Evolutionary conservation across 2,797 vertebrate genomes (phyloP).

Genomic region (Synanceia verrucosa): DNA sequence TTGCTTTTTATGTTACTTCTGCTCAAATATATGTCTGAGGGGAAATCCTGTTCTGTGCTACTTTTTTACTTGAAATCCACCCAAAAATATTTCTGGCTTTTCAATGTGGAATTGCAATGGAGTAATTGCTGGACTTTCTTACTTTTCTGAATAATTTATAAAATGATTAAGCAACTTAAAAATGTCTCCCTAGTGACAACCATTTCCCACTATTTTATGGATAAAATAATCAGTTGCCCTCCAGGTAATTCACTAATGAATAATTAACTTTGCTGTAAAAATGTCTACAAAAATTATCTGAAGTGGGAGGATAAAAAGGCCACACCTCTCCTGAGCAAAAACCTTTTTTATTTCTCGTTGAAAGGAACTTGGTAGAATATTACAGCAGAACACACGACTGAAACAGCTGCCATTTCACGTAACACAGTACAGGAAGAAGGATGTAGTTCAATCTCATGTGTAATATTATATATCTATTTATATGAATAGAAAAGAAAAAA

Average conservation of each 20-base stretch:
- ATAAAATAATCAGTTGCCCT: not conserved
- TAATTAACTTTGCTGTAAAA: not conserved
- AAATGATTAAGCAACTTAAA: not conserved
- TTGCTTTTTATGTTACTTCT: not conserved
- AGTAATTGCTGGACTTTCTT: not conserved
- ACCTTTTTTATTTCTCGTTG: slow-evolving; percentile 82
- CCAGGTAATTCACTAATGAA: not conserved
- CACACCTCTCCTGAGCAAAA: slow-evolving; percentile 81
- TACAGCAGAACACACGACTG: slow-evolving; percentile 97
- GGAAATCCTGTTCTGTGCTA: not conserved
- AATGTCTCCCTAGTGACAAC: too few relatives aligned
- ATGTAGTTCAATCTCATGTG: slow-evolving; percentile 88
- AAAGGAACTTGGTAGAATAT: slow-evolving; percentile 84
- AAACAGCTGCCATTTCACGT: slow-evolving; percentile 98
- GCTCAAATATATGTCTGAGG: not conserved
- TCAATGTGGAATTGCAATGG: too few relatives aligned
- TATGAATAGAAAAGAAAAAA: slow-evolving; percentile 78
- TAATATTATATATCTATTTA: slow-evolving; percentile 79
- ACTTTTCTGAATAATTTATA: not conserved
- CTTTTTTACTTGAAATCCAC: not conserved
- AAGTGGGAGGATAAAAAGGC: slow-evolving; percentile 36
- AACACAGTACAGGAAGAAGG: slow-evolving; percentile 95
- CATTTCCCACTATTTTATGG: too few relatives aligned
- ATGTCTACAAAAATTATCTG: not conserved
- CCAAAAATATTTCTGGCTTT: not conserved